phyloP scores from a whole-genome alignment of 2,888 invertebrate genomes.

The Odontothrips loti region DNA sequence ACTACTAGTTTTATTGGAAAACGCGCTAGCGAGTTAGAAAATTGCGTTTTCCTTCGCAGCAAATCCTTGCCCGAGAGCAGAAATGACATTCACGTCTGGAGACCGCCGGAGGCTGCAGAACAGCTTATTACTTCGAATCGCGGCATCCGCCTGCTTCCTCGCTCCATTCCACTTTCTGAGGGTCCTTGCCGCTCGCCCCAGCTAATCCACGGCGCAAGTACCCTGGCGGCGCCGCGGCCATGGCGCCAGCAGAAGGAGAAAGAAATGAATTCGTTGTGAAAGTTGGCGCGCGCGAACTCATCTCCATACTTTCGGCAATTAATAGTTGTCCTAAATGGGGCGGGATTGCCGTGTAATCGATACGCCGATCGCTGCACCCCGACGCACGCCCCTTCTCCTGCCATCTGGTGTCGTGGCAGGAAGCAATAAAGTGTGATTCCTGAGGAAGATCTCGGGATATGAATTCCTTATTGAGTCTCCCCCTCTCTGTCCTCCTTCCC shows the following conservation, averaged over 20 bases:
- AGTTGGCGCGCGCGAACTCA: neutral
- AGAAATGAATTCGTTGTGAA: slow-evolving; percentile 10
- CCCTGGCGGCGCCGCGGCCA: no score
- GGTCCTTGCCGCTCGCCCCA: neutral
- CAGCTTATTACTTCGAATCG: neutral
- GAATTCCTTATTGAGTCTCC: neutral
- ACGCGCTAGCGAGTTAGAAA: no score
- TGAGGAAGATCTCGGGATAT: neutral
- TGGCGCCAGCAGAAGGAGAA: neutral
- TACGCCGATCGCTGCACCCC: neutral
- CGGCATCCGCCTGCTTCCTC: neutral
- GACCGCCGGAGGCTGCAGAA: no score
- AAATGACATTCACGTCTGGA: no score
- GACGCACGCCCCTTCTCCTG: no score
- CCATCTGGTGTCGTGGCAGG: neutral
- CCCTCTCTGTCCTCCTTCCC: neutral
- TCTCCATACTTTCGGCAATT: slow-evolving; percentile 7
- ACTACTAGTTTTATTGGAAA: no score
- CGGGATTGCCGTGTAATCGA: neutral
- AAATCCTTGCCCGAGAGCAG: no score
- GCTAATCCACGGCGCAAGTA: neutral
- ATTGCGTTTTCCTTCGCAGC: no score
- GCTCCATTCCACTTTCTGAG: neutral
- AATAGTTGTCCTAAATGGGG: neutral
- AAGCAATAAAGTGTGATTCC: slow-evolving; percentile 1